These are phyloP conservation scores for Lysandra bellargus DNA, from an alignment of 2,888 invertebrate species.

Conservation along the genomic window DNA sequence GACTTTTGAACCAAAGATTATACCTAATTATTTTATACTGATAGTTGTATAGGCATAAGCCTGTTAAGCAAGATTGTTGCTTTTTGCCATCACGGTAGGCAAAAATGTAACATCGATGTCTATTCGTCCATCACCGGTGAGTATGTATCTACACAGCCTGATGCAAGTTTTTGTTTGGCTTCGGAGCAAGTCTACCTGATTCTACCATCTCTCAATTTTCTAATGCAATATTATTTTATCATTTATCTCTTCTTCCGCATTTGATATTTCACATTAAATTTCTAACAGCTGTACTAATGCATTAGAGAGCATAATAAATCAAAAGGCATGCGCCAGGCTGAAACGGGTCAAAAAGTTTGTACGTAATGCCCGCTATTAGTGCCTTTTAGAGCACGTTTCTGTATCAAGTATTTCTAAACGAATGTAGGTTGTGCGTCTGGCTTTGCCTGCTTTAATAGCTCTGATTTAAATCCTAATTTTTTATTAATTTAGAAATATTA, in stretches of 20 bases:
- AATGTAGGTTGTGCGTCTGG: neutral
- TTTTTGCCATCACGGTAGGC: no score
- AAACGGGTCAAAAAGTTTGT: slow-evolving; percentile 28
- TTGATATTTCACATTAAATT: neutral
- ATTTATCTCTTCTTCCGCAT: neutral
- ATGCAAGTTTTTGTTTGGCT: no score
- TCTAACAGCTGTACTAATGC: neutral
- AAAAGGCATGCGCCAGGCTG: neutral
- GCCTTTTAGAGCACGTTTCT: slow-evolving; percentile 18
- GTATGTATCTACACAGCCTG: no score
- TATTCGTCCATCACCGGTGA: no score
- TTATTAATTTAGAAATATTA: no score
- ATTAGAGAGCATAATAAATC: slow-evolving; percentile 17
- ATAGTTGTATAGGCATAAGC: no score
- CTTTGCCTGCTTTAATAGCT: neutral
- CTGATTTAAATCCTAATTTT: neutral
- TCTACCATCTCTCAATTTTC: no score
- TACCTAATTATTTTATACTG: no score
- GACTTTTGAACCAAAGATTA: no score
- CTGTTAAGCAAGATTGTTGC: no score
- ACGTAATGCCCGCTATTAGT: slow-evolving; percentile 24
- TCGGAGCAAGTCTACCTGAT: no score
- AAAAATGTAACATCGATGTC: no score
- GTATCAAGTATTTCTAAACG: slow-evolving; percentile 14
- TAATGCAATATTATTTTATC: neutral